Percentiles rank a stretch among this genome's conserved stretches.
Conservation (phyloP, 2,888 invertebrate genomes). For the Toxonevra muliebris region DNA sequence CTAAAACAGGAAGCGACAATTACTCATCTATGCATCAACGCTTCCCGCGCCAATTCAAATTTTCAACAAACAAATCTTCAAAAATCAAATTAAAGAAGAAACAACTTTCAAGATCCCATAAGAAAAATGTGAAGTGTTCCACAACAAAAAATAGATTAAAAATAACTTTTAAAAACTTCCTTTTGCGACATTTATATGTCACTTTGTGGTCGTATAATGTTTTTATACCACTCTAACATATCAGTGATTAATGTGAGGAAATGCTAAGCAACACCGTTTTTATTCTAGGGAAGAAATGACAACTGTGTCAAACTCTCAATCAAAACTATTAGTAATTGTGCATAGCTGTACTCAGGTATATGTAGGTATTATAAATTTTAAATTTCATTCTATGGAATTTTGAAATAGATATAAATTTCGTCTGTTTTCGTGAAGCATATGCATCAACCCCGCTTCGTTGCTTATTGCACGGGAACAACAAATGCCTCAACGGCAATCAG, state of each 20-base stretch:
- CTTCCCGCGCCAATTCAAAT: neutral
- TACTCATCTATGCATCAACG: conserved; percentile 42
- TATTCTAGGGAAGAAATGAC: neutral
- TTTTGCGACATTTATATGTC: neutral
- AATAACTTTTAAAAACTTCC: neutral
- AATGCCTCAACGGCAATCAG: too few relatives aligned
- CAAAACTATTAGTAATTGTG: conserved; percentile 20
- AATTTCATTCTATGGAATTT: too few relatives aligned
- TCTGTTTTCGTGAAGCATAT: too few relatives aligned
- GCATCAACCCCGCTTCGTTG: too few relatives aligned
- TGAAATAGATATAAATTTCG: too few relatives aligned
- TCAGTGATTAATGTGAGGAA: conserved; percentile 16
- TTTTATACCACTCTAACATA: neutral
- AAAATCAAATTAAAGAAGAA: conserved; percentile 2
- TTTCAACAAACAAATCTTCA: neutral
- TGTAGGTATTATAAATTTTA: too few relatives aligned
- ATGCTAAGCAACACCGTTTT: neutral
- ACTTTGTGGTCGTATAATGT: neutral
- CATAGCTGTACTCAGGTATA: too few relatives aligned
- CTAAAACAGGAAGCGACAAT: conserved; percentile 40
- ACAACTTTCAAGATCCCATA: too few relatives aligned
- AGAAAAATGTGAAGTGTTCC: neutral
- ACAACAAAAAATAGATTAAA: neutral
- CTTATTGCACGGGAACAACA: too few relatives aligned
- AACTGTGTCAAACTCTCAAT: conserved; percentile 23